A percentile compares a stretch with the other conserved stretches of the same genome.
Conservation (phyloP, 2,888 invertebrate genomes). For the Nephrotoma guestfalica region DNA sequence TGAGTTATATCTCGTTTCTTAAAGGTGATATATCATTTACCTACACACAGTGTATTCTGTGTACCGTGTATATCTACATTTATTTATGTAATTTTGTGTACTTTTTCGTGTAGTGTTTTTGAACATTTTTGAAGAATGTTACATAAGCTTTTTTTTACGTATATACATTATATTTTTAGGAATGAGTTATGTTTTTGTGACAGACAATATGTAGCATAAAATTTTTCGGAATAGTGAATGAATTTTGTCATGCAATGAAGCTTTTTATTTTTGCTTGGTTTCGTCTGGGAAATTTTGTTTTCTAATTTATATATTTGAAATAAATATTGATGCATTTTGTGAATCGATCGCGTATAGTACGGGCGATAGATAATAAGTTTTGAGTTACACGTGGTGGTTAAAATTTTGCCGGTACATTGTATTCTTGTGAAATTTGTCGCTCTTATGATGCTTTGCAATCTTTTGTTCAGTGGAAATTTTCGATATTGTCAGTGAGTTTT, state of each 20-base stretch:
- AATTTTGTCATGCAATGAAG: background rate
- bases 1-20: background rate
- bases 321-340: background rate
- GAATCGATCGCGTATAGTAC: background rate
- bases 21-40: background rate
- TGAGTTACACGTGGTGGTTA: background rate
- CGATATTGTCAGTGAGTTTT: background rate
- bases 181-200: background rate
- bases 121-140: background rate
- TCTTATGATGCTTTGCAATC: background rate
- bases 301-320: background rate
- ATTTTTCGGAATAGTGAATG: background rate
- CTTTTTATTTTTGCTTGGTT: background rate
- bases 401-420: background rate
- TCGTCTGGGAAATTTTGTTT: background rate
- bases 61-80: background rate
- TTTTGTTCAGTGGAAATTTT: background rate
- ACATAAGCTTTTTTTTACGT: background rate
- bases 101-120: background rate
- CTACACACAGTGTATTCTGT: background rate
- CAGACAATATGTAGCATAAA: background rate
- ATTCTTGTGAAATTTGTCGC: background rate
- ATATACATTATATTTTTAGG: background rate
- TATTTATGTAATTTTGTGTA: background rate
- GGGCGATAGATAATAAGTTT: background rate